These are phyloP conservation scores for Doris montereyensis DNA, from an alignment of 2,888 invertebrate species.

Conservation along the genomic window DNA sequence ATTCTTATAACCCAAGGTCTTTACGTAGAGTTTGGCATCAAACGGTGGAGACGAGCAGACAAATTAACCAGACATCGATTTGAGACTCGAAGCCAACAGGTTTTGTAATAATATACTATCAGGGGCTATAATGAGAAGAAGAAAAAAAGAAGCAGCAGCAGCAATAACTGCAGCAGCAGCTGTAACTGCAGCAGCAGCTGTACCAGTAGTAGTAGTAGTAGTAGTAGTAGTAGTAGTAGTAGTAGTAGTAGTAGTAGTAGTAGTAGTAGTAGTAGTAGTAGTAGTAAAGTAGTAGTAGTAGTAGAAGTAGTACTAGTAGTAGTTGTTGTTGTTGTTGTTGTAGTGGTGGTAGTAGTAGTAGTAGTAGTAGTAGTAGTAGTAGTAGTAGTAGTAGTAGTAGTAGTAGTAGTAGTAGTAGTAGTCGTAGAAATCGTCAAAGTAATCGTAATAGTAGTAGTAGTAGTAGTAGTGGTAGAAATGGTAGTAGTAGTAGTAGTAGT, in stretches of 20 bases:
- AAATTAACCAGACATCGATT: no score
- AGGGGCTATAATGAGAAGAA: neutral
- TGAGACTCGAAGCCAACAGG: no score
- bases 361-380: constrained; percentile 24
- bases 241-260: constrained; percentile 13
- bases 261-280: constrained; percentile 16
- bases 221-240: constrained; percentile 25
- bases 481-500: constrained; percentile 33
- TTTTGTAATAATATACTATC: no score
- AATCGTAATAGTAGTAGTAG: constrained; percentile 32
- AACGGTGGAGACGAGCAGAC: no score
- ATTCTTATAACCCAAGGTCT: no score
- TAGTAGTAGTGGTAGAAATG: constrained; percentile 34
- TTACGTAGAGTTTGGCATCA: no score
- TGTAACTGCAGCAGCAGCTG: neutral
- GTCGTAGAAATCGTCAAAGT: constrained; percentile 27
- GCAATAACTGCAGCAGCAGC: constrained; percentile 10
- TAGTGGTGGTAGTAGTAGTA: constrained; percentile 17
- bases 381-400: constrained; percentile 26
- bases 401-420: constrained; percentile 18
- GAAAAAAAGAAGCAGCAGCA: constrained; percentile 20
- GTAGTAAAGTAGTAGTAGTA: constrained; percentile 14
- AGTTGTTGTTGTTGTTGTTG: constrained; percentile 1
- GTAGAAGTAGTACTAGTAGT: constrained; percentile 13
- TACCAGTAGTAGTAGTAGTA: constrained; percentile 21